Evolutionary conservation across 2,888 invertebrate genomes (phyloP).

Genomic region (Drosophila austrosaltans): DNA sequence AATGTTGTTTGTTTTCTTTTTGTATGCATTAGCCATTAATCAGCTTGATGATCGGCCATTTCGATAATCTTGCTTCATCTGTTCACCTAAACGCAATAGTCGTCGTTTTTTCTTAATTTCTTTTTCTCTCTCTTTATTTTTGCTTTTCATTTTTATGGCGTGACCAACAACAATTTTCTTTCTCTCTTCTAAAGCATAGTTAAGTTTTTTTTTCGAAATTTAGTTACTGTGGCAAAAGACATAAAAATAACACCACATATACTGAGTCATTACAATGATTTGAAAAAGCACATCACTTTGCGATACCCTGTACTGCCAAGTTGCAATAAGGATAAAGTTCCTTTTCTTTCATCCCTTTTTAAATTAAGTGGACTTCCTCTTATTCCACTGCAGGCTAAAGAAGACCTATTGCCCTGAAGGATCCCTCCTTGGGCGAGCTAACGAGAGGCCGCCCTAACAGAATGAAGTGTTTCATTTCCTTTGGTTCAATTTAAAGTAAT

Average conservation of each 20-base stretch:
- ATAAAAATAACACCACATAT: constrained; percentile 43
- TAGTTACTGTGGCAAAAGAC: constrained; percentile 63
- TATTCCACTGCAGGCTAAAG: neutral
- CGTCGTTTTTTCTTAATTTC: constrained; percentile 49
- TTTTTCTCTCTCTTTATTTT: constrained; percentile 15
- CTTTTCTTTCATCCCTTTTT: neutral
- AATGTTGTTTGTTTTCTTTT: constrained; percentile 18
- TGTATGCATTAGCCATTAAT: constrained; percentile 10
- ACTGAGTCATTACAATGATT: neutral
- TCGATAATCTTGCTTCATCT: constrained; percentile 13
- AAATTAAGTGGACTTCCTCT: neutral
- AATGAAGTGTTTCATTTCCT: neutral
- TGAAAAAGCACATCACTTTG: neutral
- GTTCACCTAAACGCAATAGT: constrained; percentile 3
- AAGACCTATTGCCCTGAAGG: too few species aligned
- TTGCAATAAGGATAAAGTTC: neutral
- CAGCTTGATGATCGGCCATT: constrained; percentile 2
- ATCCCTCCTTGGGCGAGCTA: neutral
- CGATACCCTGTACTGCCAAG: neutral
- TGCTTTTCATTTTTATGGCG: constrained; percentile 61
- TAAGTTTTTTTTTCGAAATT: constrained; percentile 54
- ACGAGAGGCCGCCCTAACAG: neutral
- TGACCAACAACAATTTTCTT: constrained; percentile 62
- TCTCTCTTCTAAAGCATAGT: constrained; percentile 39
- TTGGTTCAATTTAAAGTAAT: neutral